A percentile compares a stretch with the other conserved stretches of the same genome.
Conservation (phyloP, 2,888 invertebrate genomes). For the Chaitophorus viminalis region DNA sequence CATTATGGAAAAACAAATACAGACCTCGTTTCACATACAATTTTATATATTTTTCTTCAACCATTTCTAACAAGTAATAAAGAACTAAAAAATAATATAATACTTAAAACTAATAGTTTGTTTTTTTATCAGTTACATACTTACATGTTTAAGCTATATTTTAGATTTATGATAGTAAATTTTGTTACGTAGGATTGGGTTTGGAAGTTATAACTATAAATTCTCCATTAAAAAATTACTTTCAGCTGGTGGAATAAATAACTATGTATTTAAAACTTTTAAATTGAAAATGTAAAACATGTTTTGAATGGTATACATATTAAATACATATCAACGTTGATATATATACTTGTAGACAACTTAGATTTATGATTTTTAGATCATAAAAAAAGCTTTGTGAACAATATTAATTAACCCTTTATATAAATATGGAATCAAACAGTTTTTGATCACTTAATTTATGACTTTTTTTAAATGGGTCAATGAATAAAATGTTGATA, state of each 20-base stretch:
- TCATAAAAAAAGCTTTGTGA: not conserved
- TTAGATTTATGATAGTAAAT: not conserved
- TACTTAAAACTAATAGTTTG: no score
- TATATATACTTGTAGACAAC: not conserved
- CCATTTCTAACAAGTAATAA: not conserved
- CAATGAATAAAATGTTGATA: not conserved
- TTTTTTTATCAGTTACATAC: no score
- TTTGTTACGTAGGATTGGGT: not conserved
- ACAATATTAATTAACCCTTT: slow-evolving; percentile 7
- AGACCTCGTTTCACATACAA: no score
- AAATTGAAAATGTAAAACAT: not conserved
- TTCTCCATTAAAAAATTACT: not conserved
- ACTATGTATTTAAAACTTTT: not conserved
- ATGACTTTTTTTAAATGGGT: no score
- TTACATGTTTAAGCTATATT: not conserved
- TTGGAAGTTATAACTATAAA: slow-evolving; percentile 35
- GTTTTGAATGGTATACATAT: not conserved
- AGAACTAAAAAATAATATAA: no score
- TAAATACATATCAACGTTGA: no score
- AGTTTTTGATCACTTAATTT: no score
- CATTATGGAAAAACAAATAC: no score
- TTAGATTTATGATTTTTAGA: not conserved
- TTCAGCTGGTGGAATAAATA: not conserved
- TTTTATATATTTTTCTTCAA: not conserved
- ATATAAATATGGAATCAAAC: not conserved